Base-by-base conservation (phyloP, 2,888 invertebrate genomes). In the Agonum fuliginosum region DNA sequence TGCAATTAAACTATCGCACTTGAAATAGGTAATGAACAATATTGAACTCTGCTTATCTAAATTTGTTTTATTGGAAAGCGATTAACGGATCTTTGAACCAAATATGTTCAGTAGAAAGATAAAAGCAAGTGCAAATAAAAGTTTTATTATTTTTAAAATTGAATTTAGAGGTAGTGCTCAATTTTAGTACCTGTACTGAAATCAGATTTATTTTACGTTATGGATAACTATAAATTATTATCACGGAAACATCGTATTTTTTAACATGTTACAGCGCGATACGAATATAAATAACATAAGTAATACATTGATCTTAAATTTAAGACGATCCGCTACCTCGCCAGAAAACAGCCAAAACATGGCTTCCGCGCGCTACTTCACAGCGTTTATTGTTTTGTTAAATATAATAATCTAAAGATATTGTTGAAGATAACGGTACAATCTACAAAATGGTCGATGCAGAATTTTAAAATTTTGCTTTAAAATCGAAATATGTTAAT, bases 111-210 rank as follows among this genome's bases (percentile, higher is more conserved):
- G 24, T 8, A 37, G 37, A n/a, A 37, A 54, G 54, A 54, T 54
- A 54, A 54, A 54, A 48, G 24, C 3, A 3, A 54, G 24, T 54
- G 54, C 54, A 54, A 54, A 54, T 54, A 54, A 54, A 54, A 24
- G n/a, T 24, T 54, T 24, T 54, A 54, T 24, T 24, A 3, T 24
- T 22, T 22, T 5, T 54, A 24, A n/a, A 27, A 54, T 24, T 54
- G 54, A 20, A 48, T 48, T 10, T 17, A 10, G 48, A 8, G 2
- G 48, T 1, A 14, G 46, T 48, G 22, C 22, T 51, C 12, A 22
- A 22, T 5, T 54, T 54, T 54, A 54, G 12, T n/a, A 3, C n/a
- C 24, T 24, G 12, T n/a, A 3, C n/a, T 24, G 12, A 4, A n/a
- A 54, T 54, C 20, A 20, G 20, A 3, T 48, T 48, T 54, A 20